phyloP scores from a whole-genome alignment of 53 echinoderm and acorn worm genomes.

The Holothuria scabra region DNA sequence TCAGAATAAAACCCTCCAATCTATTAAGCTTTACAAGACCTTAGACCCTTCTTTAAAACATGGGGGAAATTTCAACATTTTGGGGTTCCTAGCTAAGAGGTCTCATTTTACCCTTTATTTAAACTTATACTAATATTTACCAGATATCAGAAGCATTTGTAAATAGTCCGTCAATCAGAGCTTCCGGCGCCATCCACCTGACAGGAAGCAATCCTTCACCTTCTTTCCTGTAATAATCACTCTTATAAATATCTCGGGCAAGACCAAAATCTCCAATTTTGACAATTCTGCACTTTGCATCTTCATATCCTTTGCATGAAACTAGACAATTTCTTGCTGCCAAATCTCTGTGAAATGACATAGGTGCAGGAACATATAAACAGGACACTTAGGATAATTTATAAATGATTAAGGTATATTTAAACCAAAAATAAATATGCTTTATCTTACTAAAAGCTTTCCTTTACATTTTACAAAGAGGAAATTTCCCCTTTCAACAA shows the following conservation, averaged over 20 bases:
- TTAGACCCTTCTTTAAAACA: no score
- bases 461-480: no score
- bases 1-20: no score
- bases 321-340: conserved; percentile 98
- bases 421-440: no score
- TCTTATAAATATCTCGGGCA: conserved; percentile 96
- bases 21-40: no score
- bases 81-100: no score
- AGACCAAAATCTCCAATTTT: conserved; percentile 99
- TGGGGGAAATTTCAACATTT: no score
- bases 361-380: background rate
- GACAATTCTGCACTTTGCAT: conserved; percentile 65
- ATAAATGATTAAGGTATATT: no score
- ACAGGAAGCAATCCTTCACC: conserved; percentile 96
- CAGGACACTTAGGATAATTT: no score
- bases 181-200: conserved; percentile 97
- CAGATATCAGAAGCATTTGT: conserved; percentile 93
- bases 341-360: conserved; percentile 71
- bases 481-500: no score
- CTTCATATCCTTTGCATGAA: conserved; percentile 73
- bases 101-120: no score
- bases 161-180: conserved; percentile 91
- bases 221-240: conserved; percentile 96
- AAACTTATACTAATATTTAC: conserved; percentile 49
- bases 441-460: no score